A percentile compares a stretch with the other conserved stretches of the same genome.
Evolutionary conservation across 30 jellyfish, hydroid and myxozoan genomes (phyloP).

Genomic region (Aurelia coerulea): DNA sequence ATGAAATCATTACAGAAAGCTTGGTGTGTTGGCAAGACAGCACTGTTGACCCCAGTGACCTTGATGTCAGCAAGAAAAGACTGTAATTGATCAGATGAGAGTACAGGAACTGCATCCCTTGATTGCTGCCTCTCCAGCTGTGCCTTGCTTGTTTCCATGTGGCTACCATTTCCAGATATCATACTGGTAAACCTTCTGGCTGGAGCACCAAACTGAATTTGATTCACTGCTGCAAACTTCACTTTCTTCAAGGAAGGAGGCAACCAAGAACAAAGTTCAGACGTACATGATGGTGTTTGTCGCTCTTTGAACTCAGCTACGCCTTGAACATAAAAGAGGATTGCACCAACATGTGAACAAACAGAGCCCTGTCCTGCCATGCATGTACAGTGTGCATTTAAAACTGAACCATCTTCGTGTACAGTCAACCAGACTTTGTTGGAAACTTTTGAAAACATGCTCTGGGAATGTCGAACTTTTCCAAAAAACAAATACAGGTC

Average conservation of each 20-base stretch:
- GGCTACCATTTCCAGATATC: background rate
- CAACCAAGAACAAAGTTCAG: slow-evolving; percentile 12
- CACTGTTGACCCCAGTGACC: background rate
- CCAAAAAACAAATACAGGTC: background rate
- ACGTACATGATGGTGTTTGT: slow-evolving; percentile 3
- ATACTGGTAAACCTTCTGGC: background rate
- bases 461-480: slow-evolving; percentile 8
- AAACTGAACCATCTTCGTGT: slow-evolving; percentile 9
- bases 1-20: slow-evolving; percentile 12
- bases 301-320: slow-evolving; percentile 14
- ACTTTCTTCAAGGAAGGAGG: background rate
- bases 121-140: background rate
- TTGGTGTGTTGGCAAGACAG: slow-evolving; percentile 2
- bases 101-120: background rate
- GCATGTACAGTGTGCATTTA: slow-evolving; percentile 48
- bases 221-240: background rate
- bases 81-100: background rate
- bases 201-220: background rate
- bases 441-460: slow-evolving; percentile 2
- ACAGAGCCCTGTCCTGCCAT: slow-evolving; percentile 37
- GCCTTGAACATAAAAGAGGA: slow-evolving; percentile 36
- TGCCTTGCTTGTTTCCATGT: background rate
- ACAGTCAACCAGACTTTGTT: slow-evolving; percentile 11
- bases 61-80: no score
- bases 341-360: slow-evolving; percentile 48